Percentiles rank a stretch among this genome's conserved stretches.
Conservation (phyloP, 2,113 vertebrate species). For the Indicator maculatus region DNA sequence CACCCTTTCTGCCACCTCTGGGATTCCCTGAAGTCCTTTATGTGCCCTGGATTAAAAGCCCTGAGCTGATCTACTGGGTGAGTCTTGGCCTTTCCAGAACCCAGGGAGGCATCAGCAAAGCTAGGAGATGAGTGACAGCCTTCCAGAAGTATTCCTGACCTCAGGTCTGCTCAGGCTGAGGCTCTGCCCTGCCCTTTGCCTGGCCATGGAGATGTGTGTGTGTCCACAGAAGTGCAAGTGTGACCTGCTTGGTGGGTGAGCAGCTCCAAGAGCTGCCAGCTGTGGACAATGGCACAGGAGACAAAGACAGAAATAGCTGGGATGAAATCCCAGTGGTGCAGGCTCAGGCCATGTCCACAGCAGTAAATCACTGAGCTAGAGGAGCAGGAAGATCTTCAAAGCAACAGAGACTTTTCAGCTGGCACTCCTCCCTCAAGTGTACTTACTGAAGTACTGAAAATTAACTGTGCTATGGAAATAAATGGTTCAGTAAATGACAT, state of each 20-base stretch:
- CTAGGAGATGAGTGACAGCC: not conserved
- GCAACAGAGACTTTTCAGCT: not conserved
- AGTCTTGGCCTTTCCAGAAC: not conserved
- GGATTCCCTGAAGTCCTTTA: not conserved
- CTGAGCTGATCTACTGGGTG: not conserved
- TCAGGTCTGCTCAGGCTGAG: not conserved
- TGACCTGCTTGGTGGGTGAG: rapidly evolving
- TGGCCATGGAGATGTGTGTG: not conserved
- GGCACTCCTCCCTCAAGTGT: not conserved
- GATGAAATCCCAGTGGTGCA: not conserved
- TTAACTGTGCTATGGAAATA: not conserved
- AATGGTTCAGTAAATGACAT: not conserved
- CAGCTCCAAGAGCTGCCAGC: not conserved
- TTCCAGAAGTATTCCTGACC: not conserved
- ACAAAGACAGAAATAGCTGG: not conserved
- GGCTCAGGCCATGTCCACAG: not conserved
- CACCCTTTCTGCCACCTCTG: not conserved
- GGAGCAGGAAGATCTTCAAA: not conserved
- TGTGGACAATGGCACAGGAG: not conserved
- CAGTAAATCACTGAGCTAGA: not conserved
- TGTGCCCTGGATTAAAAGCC: not conserved
- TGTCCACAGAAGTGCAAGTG: not conserved
- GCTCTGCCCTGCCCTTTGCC: not conserved
- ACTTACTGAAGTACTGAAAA: not conserved
- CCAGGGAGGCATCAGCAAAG: not conserved